Percentiles rank a stretch among this genome's conserved stretches.
Conservation (phyloP, 2,113 vertebrate species). For the Toxotes chatareus region DNA sequence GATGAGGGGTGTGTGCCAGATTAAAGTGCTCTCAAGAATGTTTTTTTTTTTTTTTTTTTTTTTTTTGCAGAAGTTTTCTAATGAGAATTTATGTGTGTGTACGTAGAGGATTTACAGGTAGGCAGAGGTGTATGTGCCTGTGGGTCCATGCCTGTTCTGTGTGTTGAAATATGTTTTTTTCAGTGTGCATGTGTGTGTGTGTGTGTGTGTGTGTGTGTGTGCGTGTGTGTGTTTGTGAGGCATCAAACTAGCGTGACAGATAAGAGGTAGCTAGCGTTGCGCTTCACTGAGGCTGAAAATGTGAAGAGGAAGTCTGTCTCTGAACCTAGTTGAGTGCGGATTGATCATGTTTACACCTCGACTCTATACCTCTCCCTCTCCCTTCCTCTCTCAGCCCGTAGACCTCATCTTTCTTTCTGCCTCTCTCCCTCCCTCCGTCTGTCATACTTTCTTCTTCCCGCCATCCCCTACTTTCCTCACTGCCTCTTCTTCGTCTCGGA, state of each 20-base stretch:
- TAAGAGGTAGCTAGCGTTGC: conserved; percentile 71
- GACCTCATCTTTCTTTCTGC: conserved; percentile 56
- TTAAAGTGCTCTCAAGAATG: conserved; percentile 29
- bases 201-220: conserved; percentile 46
- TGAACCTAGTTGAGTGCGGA: conserved; percentile 76
- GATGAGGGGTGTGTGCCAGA: conserved; percentile 7
- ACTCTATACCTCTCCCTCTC: conserved; percentile 59
- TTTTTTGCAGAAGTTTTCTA: conserved; percentile 17
- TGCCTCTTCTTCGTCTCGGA: conserved; percentile 44
- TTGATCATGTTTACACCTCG: conserved; percentile 81
- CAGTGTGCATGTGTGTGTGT: conserved; percentile 34
- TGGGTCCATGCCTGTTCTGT: conserved; percentile 25
- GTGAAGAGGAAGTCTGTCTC: conserved; percentile 74
- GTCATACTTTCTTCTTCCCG: conserved; percentile 42
- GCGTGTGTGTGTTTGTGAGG: conserved; percentile 38
- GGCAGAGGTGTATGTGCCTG: conserved; percentile 26
- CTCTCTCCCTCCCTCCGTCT: conserved; percentile 38
- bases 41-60: background rate
- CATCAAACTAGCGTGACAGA: conserved; percentile 74
- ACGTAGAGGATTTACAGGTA: conserved; percentile 55
- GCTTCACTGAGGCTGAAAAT: conserved; percentile 82
- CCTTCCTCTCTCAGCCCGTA: conserved; percentile 33
- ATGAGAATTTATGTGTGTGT: conserved; percentile 16
- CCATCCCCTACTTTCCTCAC: conserved; percentile 30
- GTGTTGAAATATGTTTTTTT: conserved; percentile 45